Base-by-base conservation (phyloP, 1,140 invertebrate species). In the Bombus turneri region DNA sequence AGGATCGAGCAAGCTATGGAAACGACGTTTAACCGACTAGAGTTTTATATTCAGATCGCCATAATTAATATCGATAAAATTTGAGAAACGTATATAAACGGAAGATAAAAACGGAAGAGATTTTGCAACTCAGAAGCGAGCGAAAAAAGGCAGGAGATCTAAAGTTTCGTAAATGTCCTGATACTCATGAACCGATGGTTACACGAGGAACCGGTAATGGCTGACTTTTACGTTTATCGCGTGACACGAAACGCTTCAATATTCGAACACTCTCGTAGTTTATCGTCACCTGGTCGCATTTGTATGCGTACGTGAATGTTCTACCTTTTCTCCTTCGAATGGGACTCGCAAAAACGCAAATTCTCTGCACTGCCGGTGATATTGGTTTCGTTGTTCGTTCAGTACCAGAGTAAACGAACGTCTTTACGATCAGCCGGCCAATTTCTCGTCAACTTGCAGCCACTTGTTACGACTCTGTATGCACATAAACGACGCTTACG, bases 161-260 rank as follows among this genome's bases (percentile, higher is more conserved):
- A 3, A 47, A 18, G 18, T 53, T 53, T 53, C 47, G 47, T 22
- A 53, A 53, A 8, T 22, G 18, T 53, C 5, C 1, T 0, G 47
- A 8, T 22, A 22, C 47, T 53, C 18, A 0, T 0, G 47, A 22
- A 53, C 47, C 47, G 18, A 53, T 53, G 47, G 47, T 53, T 53
- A 22, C 47, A 53, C 47, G 47, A 53, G 47, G 5, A 53, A 28
- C 12, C 66, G 57, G 64, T 43, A 84, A 75, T 41, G 43, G 68
- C 6, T 64, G 66, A 71, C 74, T 34, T 91, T 92, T 77, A 77
- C 75, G 75, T 39, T 41, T n/a, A 25, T 28, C 57, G 37, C 75
- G 59, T 62, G 53, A 62, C 75, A 25, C 25, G 53, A 37, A n/a
- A 28, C 53, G 53, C 37, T 90, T 85, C 88, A 83, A 91, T 91